These are phyloP conservation scores for Achroia grisella DNA, from an alignment of 1,140 invertebrate species.

Conservation along the genomic window DNA sequence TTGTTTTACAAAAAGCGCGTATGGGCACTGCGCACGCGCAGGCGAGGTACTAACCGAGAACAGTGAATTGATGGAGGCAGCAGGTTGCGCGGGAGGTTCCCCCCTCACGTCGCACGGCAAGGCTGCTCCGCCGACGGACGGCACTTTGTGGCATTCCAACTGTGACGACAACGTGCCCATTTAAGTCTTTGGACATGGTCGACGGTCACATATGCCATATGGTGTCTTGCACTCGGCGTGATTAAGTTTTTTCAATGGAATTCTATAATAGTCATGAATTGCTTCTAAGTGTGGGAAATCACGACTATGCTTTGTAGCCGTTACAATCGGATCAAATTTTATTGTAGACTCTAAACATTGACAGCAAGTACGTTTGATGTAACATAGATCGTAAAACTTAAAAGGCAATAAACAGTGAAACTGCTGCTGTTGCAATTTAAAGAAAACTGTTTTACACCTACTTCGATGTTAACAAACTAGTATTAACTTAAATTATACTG, in stretches of 20 bases:
- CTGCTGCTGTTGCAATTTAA: not conserved
- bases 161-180: conserved; percentile 68
- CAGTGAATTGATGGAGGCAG: conserved; percentile 39
- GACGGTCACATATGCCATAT: conserved; percentile 59
- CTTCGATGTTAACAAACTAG: no score
- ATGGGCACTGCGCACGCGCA: conserved; percentile 35
- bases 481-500: no score
- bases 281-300: conserved; percentile 37
- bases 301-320: not conserved
- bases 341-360: not conserved
- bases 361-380: not conserved
- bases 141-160: conserved; percentile 53
- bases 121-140: conserved; percentile 20
- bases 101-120: conserved; percentile 15
- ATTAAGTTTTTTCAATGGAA: conserved; percentile 44
- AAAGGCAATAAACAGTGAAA: conserved; percentile 5
- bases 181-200: conserved; percentile 69
- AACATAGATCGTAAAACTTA: conserved; percentile 8
- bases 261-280: conserved; percentile 38
- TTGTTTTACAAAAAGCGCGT: conserved; percentile 17
- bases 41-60: conserved; percentile 41
- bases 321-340: conserved; percentile 3
- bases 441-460: conserved; percentile 6
- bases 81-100: conserved; percentile 51
- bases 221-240: conserved; percentile 35